Percentiles rank a stretch among this genome's conserved stretches.
These are phyloP conservation scores for Zenarchopterus dispar DNA, from an alignment of 2,797 vertebrate genomes.

Conservation along the genomic window DNA sequence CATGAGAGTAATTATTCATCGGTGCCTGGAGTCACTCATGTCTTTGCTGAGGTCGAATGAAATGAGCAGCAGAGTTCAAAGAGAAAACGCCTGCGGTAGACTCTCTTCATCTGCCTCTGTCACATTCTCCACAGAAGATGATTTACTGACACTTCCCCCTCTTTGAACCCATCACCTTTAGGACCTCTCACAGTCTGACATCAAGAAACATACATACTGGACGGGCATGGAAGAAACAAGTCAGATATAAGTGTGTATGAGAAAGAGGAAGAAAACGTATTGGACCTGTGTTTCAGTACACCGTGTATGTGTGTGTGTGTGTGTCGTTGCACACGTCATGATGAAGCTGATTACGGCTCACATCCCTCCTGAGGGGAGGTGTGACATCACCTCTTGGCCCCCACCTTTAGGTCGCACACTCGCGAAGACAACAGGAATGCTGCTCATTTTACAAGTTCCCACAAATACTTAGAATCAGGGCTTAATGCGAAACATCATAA, in stretches of 20 bases:
- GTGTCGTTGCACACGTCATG: slow-evolving; percentile 13
- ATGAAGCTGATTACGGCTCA: slow-evolving; percentile 30
- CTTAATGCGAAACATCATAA: slow-evolving; percentile 21
- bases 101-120: slow-evolving; percentile 45
- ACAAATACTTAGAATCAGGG: slow-evolving; percentile 31
- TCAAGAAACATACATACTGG: slow-evolving; percentile 29
- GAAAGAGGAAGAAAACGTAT: background rate
- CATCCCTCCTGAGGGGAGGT: slow-evolving; percentile 22
- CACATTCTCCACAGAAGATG: slow-evolving; percentile 46
- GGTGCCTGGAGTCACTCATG: slow-evolving; percentile 20
- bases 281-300: background rate
- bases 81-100: slow-evolving; percentile 61
- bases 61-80: slow-evolving; percentile 65
- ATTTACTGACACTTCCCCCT: slow-evolving; percentile 53
- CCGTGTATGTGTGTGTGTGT: background rate
- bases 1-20: slow-evolving; percentile 25
- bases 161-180: slow-evolving; percentile 17
- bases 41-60: slow-evolving; percentile 35
- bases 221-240: slow-evolving; percentile 25
- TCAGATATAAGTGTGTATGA: slow-evolving; percentile 19
- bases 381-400: slow-evolving; percentile 33
- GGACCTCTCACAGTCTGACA: slow-evolving; percentile 58
- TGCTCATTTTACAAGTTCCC: slow-evolving; percentile 52
- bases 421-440: slow-evolving; percentile 30
- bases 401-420: slow-evolving; percentile 27